phyloP scores from a whole-genome alignment of 2,797 vertebrate species.

The Tapirus indicus region DNA sequence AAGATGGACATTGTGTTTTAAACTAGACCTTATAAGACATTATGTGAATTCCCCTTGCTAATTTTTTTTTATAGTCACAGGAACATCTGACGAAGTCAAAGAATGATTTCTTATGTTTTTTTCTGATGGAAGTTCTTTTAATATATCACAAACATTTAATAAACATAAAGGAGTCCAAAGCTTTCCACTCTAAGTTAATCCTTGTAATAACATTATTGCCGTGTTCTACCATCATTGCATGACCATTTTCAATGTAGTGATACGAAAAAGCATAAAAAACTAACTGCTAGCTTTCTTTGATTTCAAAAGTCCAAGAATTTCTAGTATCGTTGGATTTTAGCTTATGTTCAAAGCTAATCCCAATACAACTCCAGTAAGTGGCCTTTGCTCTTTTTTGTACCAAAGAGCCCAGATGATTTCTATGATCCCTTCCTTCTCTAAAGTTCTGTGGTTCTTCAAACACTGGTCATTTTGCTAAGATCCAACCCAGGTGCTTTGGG shows the following conservation, averaged over 20 bases:
- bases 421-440: not conserved
- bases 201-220: not conserved
- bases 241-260: conserved; percentile 10
- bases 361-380: conserved; percentile 23
- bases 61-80: conserved; percentile 29
- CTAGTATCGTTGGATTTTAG: conserved; percentile 21
- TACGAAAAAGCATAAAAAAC: conserved; percentile 7
- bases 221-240: not conserved
- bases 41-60: conserved; percentile 75
- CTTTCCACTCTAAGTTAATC: conserved; percentile 21
- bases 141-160: not conserved
- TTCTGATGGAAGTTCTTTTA: conserved; percentile 60
- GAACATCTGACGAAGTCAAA: conserved; percentile 52
- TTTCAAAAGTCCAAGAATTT: conserved; percentile 55
- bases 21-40: conserved; percentile 69
- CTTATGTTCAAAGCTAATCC: conserved; percentile 37
- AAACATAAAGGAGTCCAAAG: conserved; percentile 40
- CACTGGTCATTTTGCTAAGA: conserved; percentile 4
- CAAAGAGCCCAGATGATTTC: conserved; percentile 72
- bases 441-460: conserved; percentile 34
- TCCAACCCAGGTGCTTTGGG: conserved; percentile 11
- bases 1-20: conserved; percentile 77
- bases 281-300: conserved; percentile 42
- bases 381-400: conserved; percentile 69
- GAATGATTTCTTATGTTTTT: conserved; percentile 39